A percentile compares a stretch with the other conserved stretches of the same genome.
Evolutionary conservation across 1,140 invertebrate species (phyloP).

Genomic region (Tenebrio molitor): DNA sequence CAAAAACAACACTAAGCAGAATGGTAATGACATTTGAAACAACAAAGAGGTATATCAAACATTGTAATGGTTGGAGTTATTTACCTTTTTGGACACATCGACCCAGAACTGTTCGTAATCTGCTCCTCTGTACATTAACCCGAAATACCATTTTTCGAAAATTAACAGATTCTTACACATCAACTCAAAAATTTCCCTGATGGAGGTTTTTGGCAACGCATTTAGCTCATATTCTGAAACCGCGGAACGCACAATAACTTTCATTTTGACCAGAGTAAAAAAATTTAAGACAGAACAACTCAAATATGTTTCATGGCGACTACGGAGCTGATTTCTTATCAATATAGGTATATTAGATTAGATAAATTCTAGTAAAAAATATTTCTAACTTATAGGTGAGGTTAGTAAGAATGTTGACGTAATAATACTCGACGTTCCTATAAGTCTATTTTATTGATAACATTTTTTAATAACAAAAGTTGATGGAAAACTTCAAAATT

Average conservation of each 20-base stretch:
- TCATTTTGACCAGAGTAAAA: slow-evolving; percentile 50
- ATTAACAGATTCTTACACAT: slow-evolving; percentile 63
- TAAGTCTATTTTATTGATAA: background rate
- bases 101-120: slow-evolving; percentile 63
- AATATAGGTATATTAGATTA: background rate
- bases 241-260: slow-evolving; percentile 57
- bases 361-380: slow-evolving; percentile 10
- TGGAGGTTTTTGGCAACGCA: slow-evolving; percentile 55
- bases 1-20: too few relatives aligned
- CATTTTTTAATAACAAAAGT: too few relatives aligned
- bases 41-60: too few relatives aligned
- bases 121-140: slow-evolving; percentile 60
- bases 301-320: slow-evolving; percentile 50
- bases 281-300: background rate
- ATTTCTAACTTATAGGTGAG: background rate
- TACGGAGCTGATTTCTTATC: slow-evolving; percentile 11
- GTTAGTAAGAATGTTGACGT: background rate
- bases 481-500: too few relatives aligned
- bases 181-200: slow-evolving; percentile 60
- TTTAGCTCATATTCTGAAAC: slow-evolving; percentile 60
- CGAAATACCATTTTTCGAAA: slow-evolving; percentile 65
- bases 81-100: slow-evolving; percentile 64
- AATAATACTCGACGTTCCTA: background rate
- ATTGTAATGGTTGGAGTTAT: slow-evolving; percentile 12
- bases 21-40: too few relatives aligned